Percentiles rank a stretch among this genome's conserved stretches.
phyloP scores from a whole-genome alignment of 1,140 invertebrate species.

The Dermatophagoides farinae region DNA sequence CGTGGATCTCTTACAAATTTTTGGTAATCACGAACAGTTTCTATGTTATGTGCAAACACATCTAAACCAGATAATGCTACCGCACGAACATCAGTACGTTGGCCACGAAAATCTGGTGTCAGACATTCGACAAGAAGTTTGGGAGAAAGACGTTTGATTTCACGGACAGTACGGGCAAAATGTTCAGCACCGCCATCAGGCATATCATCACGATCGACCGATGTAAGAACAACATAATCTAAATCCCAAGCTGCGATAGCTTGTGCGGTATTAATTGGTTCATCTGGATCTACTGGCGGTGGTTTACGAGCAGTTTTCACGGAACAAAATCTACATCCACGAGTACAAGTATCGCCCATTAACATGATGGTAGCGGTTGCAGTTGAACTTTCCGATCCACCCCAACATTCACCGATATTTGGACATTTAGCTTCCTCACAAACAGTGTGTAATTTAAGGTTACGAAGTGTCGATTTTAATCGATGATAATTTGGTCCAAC shows the following conservation, averaged over 20 bases:
- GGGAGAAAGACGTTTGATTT: conserved; percentile 43
- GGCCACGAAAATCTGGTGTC: conserved; percentile 83
- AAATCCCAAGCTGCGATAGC: conserved; percentile 85
- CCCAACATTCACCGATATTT: conserved; percentile 99
- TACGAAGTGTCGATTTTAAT: conserved; percentile 65
- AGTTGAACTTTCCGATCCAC: conserved; percentile 36
- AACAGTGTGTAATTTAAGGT: conserved; percentile 75
- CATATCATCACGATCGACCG: conserved; percentile 91
- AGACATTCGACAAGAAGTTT: conserved; percentile 85
- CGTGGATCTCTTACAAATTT: conserved; percentile 56
- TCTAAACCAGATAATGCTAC: conserved; percentile 67
- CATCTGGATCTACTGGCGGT: conserved; percentile 65
- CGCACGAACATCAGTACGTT: conserved; percentile 46
- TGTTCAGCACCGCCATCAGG: conserved; percentile 73
- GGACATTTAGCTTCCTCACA: conserved; percentile 98
- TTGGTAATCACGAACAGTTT: conserved; percentile 59
- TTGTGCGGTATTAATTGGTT: conserved; percentile 76
- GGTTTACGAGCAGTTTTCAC: conserved; percentile 88
- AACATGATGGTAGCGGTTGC: conserved; percentile 46
- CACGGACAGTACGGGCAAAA: conserved; percentile 65
- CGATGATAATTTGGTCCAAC: conserved; percentile 44
- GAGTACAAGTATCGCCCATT: conserved; percentile 74
- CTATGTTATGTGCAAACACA: conserved; percentile 91
- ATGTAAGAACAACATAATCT: conserved; percentile 92
- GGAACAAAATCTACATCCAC: conserved; percentile 83